Conservation (phyloP, 2,113 vertebrate genomes). For the Raja brachyura region DNA sequence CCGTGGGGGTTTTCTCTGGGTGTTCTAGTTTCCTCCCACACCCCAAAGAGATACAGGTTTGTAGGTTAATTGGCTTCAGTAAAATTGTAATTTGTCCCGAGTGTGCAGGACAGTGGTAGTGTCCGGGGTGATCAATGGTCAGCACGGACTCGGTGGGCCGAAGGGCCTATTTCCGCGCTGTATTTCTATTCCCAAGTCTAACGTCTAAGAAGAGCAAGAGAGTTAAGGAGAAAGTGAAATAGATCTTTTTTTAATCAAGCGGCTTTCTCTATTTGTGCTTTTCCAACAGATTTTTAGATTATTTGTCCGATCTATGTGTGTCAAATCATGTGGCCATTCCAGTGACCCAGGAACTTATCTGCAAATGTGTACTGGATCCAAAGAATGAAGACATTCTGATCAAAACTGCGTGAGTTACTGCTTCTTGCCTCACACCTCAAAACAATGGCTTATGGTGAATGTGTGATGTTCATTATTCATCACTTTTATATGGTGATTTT, state of each 20-base stretch:
- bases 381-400: constrained; percentile 97
- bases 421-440: not conserved
- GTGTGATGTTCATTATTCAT: not conserved
- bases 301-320: constrained; percentile 92
- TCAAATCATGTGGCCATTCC: constrained; percentile 95
- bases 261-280: not conserved
- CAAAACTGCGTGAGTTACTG: constrained; percentile 80
- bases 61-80: too few species aligned
- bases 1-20: too few species aligned
- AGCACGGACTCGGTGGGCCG: too few species aligned
- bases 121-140: too few species aligned
- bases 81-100: too few species aligned
- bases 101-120: too few species aligned
- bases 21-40: too few species aligned
- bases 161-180: too few species aligned
- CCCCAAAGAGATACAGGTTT: too few species aligned
- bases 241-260: not conserved
- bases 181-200: too few species aligned
- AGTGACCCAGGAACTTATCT: constrained; percentile 96
- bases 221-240: not conserved
- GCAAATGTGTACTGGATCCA: constrained; percentile 91
- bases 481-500: too few species aligned
- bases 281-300: constrained; percentile 81
- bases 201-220: not conserved
- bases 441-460: not conserved